Evolutionary conservation across 1,140 invertebrate genomes (phyloP).

Genomic region (Anastrepha ludens): DNA sequence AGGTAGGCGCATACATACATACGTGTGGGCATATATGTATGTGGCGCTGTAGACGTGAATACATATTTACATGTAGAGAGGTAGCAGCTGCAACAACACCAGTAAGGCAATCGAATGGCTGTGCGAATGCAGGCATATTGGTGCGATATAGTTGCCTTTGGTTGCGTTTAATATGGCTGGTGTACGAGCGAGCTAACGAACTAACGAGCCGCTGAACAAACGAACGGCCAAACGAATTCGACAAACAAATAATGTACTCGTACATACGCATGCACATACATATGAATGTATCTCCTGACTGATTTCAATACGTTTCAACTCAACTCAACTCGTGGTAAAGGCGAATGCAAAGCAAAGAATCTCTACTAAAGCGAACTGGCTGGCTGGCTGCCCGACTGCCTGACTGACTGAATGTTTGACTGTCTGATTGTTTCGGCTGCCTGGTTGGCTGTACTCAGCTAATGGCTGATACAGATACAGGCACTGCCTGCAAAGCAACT

Average conservation of each 20-base stretch:
- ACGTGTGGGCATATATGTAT: not conserved
- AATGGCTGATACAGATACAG: constrained; percentile 1
- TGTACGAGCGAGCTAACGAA: constrained; percentile 32
- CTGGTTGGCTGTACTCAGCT: constrained; percentile 24
- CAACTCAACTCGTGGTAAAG: constrained; percentile 28
- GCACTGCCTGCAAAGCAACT: constrained; percentile 1
- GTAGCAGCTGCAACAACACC: constrained; percentile 20
- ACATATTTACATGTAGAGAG: constrained; percentile 19
- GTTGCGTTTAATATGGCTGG: constrained; percentile 43
- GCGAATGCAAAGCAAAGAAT: not conserved
- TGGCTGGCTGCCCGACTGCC: not conserved
- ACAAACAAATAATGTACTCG: not conserved
- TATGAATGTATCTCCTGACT: constrained; percentile 16
- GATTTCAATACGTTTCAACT: constrained; percentile 41
- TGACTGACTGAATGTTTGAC: not conserved
- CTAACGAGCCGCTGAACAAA: constrained; percentile 17
- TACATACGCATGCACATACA: too few relatives aligned
- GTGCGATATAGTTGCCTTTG: constrained; percentile 24
- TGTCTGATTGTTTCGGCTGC: constrained; percentile 19
- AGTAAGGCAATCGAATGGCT: not conserved
- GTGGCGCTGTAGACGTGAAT: not conserved
- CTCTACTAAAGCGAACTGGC: constrained; percentile 14
- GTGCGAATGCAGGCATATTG: not conserved
- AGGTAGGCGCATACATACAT: not conserved
- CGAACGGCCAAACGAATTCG: not conserved